phyloP scores from a whole-genome alignment of 2,888 invertebrate genomes.

The Pterobdella sp. region DNA sequence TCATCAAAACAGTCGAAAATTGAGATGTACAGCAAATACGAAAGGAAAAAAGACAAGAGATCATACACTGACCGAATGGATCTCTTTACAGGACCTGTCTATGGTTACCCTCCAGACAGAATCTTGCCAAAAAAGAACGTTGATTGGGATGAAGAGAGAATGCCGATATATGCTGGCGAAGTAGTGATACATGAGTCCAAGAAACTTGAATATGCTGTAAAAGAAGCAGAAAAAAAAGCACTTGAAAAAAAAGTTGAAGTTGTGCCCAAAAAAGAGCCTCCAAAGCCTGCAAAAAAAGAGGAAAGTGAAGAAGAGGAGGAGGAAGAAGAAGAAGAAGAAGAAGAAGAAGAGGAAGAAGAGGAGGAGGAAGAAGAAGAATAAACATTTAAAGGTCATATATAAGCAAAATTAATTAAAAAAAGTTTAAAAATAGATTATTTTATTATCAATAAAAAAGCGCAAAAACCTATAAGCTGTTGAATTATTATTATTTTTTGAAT shows the following conservation, averaged over 20 bases:
- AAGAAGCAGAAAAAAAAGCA: neutral
- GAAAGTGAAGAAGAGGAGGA: conserved; percentile 16
- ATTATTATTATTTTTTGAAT: neutral
- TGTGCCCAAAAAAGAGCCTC: neutral
- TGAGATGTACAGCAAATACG: conserved; percentile 50
- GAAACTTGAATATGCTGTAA: neutral
- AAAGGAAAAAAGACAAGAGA: conserved; percentile 49
- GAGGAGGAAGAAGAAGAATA: neutral
- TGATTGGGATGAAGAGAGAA: conserved; percentile 36
- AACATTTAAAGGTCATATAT: neutral
- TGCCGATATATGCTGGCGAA: conserved; percentile 34
- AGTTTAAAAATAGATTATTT: neutral
- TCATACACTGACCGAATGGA: conserved; percentile 45
- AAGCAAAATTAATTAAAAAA: too few relatives aligned
- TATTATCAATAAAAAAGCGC: neutral
- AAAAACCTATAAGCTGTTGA: neutral
- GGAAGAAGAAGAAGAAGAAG: neutral
- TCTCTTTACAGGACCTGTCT: conserved; percentile 41
- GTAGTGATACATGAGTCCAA: neutral
- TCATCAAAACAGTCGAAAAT: conserved; percentile 46
- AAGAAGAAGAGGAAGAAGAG: neutral
- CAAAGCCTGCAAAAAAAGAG: neutral
- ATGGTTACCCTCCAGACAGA: conserved; percentile 32
- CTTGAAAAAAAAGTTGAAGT: neutral
- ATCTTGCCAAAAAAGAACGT: conserved; percentile 34